A percentile compares a stretch with the other conserved stretches of the same genome.
Evolutionary conservation across 2,113 vertebrate species (phyloP).

Genomic region (Clupea harengus): DNA sequence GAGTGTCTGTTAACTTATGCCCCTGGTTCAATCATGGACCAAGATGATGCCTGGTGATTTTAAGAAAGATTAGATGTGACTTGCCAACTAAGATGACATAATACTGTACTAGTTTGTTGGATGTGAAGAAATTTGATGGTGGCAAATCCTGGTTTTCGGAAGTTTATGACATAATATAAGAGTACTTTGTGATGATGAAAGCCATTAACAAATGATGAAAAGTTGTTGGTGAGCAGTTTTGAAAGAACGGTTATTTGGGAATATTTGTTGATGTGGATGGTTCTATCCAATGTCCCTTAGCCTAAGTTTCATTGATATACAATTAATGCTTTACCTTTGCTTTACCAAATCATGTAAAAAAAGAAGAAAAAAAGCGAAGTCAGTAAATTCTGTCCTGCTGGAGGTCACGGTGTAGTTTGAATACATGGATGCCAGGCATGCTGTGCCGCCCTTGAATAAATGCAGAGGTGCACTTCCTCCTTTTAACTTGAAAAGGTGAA

Average conservation of each 20-base stretch:
- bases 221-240: not conserved
- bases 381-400: not conserved
- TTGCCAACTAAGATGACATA: not conserved
- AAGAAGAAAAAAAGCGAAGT: not conserved
- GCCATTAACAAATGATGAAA: no score
- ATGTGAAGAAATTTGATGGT: no score
- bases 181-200: no score
- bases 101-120: no score
- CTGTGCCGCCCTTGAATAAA: not conserved
- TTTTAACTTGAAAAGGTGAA: not conserved
- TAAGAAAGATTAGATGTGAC: not conserved
- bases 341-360: not conserved
- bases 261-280: not conserved
- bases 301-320: not conserved
- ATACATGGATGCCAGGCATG: not conserved
- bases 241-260: not conserved
- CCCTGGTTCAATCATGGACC: not conserved
- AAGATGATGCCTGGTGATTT: not conserved
- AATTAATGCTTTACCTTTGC: not conserved
- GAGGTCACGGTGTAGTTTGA: not conserved
- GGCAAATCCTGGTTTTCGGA: no score
- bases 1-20: not conserved
- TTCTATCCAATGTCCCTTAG: not conserved
- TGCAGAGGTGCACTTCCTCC: not conserved
- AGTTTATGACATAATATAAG: no score